These are phyloP conservation scores for Peromyscus californicus DNA, from an alignment of 2,113 vertebrate genomes.

Conservation along the genomic window DNA sequence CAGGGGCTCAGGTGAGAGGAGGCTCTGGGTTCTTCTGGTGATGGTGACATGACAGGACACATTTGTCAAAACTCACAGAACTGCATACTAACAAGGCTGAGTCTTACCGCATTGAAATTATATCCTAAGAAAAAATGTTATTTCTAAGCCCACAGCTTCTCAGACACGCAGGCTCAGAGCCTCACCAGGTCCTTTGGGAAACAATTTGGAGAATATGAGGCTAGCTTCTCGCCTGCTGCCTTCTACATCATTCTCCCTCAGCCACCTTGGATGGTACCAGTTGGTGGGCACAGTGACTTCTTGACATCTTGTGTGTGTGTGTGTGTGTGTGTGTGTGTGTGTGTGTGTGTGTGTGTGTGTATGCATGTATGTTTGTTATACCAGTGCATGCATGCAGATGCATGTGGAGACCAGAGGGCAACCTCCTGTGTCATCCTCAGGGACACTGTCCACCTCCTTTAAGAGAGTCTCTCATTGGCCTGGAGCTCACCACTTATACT, in stretches of 20 bases:
- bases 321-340: background rate
- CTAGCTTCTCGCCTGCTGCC: rapidly evolving
- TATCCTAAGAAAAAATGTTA: background rate
- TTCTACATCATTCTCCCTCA: background rate
- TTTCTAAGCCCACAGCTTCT: background rate
- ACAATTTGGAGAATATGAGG: too few relatives aligned
- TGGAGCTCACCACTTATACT: background rate
- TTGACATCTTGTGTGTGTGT: too few relatives aligned
- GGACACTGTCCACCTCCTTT: background rate
- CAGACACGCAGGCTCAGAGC: background rate
- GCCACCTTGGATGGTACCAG: background rate
- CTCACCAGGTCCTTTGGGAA: too few relatives aligned
- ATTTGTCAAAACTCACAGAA: background rate
- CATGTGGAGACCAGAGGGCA: background rate
- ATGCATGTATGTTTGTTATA: background rate
- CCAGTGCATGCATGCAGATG: too few relatives aligned
- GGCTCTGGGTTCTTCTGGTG: rapidly evolving
- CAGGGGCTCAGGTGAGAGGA: background rate
- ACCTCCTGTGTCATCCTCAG: too few relatives aligned
- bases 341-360: background rate
- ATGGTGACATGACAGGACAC: rapidly evolving
- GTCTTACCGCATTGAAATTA: background rate
- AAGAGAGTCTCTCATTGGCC: background rate
- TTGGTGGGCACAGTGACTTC: background rate
- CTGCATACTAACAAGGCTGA: background rate